A percentile compares a stretch with the other conserved stretches of the same genome.
These are phyloP conservation scores for Cephalopholis sonnerati DNA, from an alignment of 2,113 vertebrate species.

Conservation along the genomic window DNA sequence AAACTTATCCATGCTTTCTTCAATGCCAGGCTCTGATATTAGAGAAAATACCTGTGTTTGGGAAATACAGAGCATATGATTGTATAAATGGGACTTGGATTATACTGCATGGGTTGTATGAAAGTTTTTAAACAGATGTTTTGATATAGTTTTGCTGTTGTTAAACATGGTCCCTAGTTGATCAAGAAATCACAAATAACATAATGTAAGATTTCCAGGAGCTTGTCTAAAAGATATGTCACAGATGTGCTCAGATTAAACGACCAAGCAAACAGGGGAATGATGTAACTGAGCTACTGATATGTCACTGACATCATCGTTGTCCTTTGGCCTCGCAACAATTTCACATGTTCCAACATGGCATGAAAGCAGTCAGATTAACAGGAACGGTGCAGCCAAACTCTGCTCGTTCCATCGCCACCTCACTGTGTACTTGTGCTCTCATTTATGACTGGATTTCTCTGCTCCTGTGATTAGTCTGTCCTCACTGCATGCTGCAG, in stretches of 20 bases:
- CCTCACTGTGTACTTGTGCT: slow-evolving; percentile 47
- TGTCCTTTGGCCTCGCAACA: slow-evolving; percentile 6
- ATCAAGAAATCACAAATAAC: background rate
- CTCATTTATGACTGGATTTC: slow-evolving; percentile 42
- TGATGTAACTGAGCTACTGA: background rate
- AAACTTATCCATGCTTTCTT: too few species aligned
- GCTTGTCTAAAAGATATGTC: background rate
- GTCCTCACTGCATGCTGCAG: slow-evolving; percentile 16
- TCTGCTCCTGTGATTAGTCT: slow-evolving; percentile 31
- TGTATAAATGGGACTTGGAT: too few species aligned
- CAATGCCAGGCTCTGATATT: too few species aligned
- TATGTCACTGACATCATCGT: slow-evolving; percentile 11
- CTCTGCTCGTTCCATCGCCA: slow-evolving; percentile 37
- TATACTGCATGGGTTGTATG: too few species aligned
- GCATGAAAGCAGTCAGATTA: slow-evolving; percentile 50
- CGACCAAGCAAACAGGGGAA: background rate
- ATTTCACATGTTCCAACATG: slow-evolving; percentile 22
- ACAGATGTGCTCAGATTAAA: background rate
- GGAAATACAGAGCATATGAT: too few species aligned
- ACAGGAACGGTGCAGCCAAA: slow-evolving; percentile 38
- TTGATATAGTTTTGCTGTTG: too few species aligned
- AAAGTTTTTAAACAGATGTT: too few species aligned
- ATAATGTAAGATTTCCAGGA: background rate
- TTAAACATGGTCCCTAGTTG: too few species aligned
- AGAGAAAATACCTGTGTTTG: too few species aligned